These are phyloP conservation scores for Cyanoliseus patagonus DNA, from an alignment of 2,113 vertebrate species.

Conservation along the genomic window DNA sequence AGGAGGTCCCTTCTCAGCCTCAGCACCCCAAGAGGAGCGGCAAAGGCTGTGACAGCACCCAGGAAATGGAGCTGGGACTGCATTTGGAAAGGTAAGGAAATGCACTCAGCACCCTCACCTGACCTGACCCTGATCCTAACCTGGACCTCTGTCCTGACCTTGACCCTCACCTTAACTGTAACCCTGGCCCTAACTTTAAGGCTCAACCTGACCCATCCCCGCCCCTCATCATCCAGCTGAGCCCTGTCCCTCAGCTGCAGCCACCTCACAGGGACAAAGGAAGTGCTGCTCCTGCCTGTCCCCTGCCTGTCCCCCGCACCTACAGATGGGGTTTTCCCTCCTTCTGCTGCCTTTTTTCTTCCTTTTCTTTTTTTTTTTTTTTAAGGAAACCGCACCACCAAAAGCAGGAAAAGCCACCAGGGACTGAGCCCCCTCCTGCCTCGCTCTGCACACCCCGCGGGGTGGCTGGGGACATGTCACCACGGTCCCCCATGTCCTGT, in stretches of 20 bases:
- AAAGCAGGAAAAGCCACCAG: not conserved
- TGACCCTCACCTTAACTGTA: not conserved
- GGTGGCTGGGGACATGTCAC: not conserved
- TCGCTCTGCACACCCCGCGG: rapidly evolving
- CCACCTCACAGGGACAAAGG: not conserved
- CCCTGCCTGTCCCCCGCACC: not conserved
- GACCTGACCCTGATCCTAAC: not conserved
- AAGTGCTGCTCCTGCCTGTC: not conserved
- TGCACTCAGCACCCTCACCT: not conserved
- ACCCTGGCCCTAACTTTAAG: too few relatives aligned
- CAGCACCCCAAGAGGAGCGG: rapidly evolving
- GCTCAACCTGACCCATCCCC: not conserved
- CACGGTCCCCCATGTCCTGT: rapidly evolving
- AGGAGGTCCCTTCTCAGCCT: too few relatives aligned
- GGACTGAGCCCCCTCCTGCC: not conserved
- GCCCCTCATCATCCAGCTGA: not conserved
- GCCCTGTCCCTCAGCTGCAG: not conserved
- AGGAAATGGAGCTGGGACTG: rapidly evolving
- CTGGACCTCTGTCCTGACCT: too few relatives aligned
- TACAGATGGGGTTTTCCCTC: not conserved
- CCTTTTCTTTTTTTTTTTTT: not conserved
- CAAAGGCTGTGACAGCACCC: rapidly evolving
- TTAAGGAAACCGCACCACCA: rapidly evolving
- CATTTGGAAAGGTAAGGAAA: not conserved
- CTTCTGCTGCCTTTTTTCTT: not conserved